Percentiles rank a stretch among this genome's conserved stretches.
Conservation (phyloP, 2,113 vertebrate genomes). For the Haemorhous mexicanus region DNA sequence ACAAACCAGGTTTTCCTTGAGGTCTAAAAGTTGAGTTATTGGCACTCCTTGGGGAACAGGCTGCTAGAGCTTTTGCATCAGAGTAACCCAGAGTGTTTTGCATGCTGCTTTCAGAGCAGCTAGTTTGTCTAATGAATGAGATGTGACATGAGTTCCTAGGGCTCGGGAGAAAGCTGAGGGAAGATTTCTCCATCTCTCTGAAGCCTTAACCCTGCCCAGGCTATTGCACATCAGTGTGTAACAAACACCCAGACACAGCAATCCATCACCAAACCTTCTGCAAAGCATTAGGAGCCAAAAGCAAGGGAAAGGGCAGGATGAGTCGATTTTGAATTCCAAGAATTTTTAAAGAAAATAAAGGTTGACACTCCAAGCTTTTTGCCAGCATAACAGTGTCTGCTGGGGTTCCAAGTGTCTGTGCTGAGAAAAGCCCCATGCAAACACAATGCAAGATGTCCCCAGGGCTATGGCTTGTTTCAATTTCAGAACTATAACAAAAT, state of each 20-base stretch:
- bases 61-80: not conserved
- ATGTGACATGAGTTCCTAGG: slow-evolving; percentile 60
- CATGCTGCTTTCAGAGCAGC: slow-evolving; percentile 46
- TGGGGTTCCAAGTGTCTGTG: not conserved
- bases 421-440: not conserved
- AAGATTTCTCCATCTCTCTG: slow-evolving; percentile 44
- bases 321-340: not conserved
- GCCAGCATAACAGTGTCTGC: not conserved
- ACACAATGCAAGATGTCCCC: not conserved
- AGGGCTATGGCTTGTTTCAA: not conserved
- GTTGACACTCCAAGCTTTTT: not conserved
- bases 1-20: slow-evolving; percentile 45
- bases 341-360: slow-evolving; percentile 16
- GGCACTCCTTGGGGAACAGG: slow-evolving; percentile 27
- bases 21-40: slow-evolving; percentile 65
- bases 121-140: slow-evolving; percentile 71
- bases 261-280: slow-evolving; percentile 66
- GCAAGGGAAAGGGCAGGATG: not conserved
- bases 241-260: slow-evolving; percentile 63
- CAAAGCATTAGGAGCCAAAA: slow-evolving; percentile 58
- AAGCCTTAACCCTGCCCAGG: not conserved
- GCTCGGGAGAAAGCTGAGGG: slow-evolving; percentile 33
- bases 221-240: slow-evolving; percentile 32
- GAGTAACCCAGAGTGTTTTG: slow-evolving; percentile 6
- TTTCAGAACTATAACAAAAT: not conserved